These are phyloP conservation scores for Pantala flavescens DNA, from an alignment of 1,140 invertebrate genomes.

Conservation along the genomic window DNA sequence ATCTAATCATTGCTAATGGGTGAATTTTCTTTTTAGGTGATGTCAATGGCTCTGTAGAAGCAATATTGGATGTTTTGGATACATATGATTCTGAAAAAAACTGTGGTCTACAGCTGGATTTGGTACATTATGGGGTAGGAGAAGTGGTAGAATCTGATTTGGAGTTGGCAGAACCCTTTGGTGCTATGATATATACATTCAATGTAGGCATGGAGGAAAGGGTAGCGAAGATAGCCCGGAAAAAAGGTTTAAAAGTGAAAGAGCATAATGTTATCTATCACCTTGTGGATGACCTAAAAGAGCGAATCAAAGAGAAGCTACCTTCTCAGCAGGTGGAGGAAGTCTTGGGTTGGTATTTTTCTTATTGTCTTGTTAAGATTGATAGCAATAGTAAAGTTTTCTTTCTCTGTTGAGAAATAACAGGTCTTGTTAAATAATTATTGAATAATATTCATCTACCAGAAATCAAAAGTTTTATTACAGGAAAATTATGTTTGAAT, in stretches of 20 bases:
- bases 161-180: constrained; percentile 73
- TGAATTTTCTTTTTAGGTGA: constrained; percentile 40
- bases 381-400: no score
- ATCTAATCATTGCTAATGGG: no score
- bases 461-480: no score
- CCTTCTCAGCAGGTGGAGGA: constrained; percentile 64
- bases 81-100: constrained; percentile 66
- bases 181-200: constrained; percentile 79
- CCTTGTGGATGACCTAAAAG: constrained; percentile 77
- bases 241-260: constrained; percentile 48
- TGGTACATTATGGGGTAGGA: constrained; percentile 87
- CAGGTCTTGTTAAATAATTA: no score
- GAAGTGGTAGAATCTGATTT: constrained; percentile 70
- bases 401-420: no score
- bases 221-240: constrained; percentile 39
- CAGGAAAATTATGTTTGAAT: no score
- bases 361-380: background rate
- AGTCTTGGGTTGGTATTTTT: constrained; percentile 46
- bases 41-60: constrained; percentile 85
- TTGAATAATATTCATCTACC: no score
- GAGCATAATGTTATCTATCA: constrained; percentile 83
- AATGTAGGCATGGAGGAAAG: constrained; percentile 52
- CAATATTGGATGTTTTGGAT: constrained; percentile 82
- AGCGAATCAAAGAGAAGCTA: constrained; percentile 61
- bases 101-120: constrained; percentile 58